Base-by-base conservation (phyloP, 2,113 vertebrate species). In the Grammomys dolichurus region DNA sequence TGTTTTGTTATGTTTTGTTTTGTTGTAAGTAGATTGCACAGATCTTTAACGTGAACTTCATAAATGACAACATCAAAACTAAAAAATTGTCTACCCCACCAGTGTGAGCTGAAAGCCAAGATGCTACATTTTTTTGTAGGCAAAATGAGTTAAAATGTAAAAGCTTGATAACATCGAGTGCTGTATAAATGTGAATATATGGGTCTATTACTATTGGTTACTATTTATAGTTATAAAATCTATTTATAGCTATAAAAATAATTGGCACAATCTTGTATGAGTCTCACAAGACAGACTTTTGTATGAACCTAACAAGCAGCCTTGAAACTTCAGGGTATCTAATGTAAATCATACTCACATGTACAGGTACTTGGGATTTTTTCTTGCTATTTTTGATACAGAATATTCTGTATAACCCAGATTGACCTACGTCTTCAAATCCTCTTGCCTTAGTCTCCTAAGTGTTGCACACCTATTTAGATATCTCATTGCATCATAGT, bases 131-230 rank as follows among this genome's bases (percentile, higher is more conserved):
- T 78, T 78, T 90, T 22, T 19, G 33, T 60, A 54, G 16, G 3
- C 69, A 43, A 63, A n/a, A 60, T 67, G 24, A 77, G 14, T 16
- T 84, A 92, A 95, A 91, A 51, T 89, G 86, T 90, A 4, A 96
- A 76, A 84, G 75, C 67, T 24, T 70, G 28, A 19, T 56, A 95
- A 28, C 11, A 54, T 88, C 7, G 46, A 60, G 22, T 72, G 54
- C 51, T 82, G 7, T 40, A 54, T 43, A 93, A 73, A 22, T 75
- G 1, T 84, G 31, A 43, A 95, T 40, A 90, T 26, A 77, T 14
- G 67, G 36, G 2, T 40, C 69, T 17, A 6, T 28, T 7, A 7
- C 2, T 72, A 2, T 20, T 60, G 33, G 8, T 51, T 5, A 96
- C 7, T 40, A 40, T 73, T 73, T 73, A 40, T 22, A 73, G n/a